Base-by-base conservation (phyloP, 2,888 invertebrate genomes). In the Oxyteleia sp. region DNA sequence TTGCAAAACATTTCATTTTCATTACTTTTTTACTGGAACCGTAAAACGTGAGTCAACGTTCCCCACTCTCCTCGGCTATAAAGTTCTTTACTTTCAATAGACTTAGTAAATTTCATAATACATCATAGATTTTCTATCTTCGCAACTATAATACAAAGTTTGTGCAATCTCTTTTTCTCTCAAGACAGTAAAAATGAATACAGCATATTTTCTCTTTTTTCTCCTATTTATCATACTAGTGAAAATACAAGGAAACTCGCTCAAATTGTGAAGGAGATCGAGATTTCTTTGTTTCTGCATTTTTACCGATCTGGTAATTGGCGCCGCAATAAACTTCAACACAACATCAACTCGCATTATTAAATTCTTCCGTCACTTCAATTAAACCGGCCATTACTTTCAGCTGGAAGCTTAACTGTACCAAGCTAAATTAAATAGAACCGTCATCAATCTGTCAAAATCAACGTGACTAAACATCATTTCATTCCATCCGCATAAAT, bases 371-470 rank as follows among this genome's bases (percentile, higher is more conserved):
- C 32, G 32, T 32, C 32, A 32, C 8, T 32, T 32, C 32, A 32
- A 5, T 32, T 32, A 32, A 41, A n/a, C 41, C 41, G 13, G 7
- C 13, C 41, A 41, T 41, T 41, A 15, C 15, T 41, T 7, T 4
- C 38, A 38, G 26, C 26, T 3, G 5, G 26, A 32, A 32, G 32
- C 32, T 32, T 29, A 35, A 55, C 16, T 18, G 32, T 11, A 8
- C 26, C 10, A 23, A 2, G 59, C 13, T 29, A 41, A 69, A 43
- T 49, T 18, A 35, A 71, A 38, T 38, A 71, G 35, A 38, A 35
- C 35, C 49, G 49, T 59, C 59, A 49, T 71, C 55, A 72, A 35
- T 74, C 45, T 35, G 55, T 74, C 55, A 55, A 55, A 74, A 53
- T 45, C 15, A 63, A 74, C 64, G 63, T 29, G 29, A 29, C 74